These are phyloP conservation scores for Phortica okadai DNA, from an alignment of 2,888 invertebrate species.

Conservation along the genomic window DNA sequence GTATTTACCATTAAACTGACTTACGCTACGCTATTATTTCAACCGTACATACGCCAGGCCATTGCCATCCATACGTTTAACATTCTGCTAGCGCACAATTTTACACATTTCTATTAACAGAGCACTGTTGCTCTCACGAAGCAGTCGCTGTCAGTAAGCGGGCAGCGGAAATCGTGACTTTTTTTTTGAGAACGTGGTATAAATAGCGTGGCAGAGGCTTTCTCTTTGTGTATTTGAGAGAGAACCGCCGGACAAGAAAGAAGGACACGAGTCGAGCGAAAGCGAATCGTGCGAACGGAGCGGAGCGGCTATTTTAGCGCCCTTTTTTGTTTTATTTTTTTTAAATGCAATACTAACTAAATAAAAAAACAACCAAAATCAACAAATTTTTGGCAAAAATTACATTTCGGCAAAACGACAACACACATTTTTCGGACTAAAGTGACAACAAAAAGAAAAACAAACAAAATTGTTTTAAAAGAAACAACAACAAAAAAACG, in stretches of 20 bases:
- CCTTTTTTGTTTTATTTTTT: slow-evolving; percentile 72
- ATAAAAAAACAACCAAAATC: slow-evolving; percentile 40
- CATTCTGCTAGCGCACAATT: too few relatives aligned
- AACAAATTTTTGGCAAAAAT: slow-evolving; percentile 38
- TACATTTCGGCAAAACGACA: slow-evolving; percentile 49
- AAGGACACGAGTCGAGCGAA: slow-evolving; percentile 67
- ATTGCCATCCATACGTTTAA: too few relatives aligned
- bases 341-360: slow-evolving; percentile 45
- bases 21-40: too few relatives aligned
- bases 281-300: slow-evolving; percentile 55
- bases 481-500: neutral
- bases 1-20: too few relatives aligned
- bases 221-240: slow-evolving; percentile 68
- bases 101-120: too few relatives aligned
- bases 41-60: too few relatives aligned
- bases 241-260: slow-evolving; percentile 73
- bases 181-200: too few relatives aligned
- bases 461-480: slow-evolving; percentile 39
- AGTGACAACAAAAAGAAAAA: slow-evolving; percentile 45
- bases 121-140: too few relatives aligned
- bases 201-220: too few relatives aligned
- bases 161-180: too few relatives aligned
- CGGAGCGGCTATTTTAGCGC: slow-evolving; percentile 74
- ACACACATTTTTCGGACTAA: slow-evolving; percentile 57
- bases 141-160: too few relatives aligned